These are phyloP conservation scores for Sussaba pulchella DNA, from an alignment of 2,888 invertebrate species.

Conservation along the genomic window DNA sequence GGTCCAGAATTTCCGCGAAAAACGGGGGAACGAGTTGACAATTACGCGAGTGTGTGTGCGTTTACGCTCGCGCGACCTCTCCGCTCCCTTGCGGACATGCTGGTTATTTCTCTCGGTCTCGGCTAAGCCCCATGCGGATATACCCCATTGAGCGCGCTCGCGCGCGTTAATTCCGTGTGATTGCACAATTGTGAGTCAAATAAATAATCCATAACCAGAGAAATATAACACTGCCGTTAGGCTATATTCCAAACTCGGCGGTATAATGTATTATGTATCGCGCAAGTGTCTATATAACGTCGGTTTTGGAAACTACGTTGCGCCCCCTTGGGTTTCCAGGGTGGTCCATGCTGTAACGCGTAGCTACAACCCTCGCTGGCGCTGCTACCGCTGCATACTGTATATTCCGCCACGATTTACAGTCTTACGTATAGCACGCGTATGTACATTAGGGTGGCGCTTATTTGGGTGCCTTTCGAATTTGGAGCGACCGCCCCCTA, in stretches of 20 bases:
- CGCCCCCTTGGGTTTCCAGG: conserved; percentile 22
- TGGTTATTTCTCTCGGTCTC: neutral
- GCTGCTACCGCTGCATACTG: conserved; percentile 12
- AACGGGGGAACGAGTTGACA: no score
- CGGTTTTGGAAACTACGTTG: conserved; percentile 39
- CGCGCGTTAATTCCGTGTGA: conserved; percentile 47
- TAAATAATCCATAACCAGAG: conserved; percentile 50
- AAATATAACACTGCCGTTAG: conserved; percentile 49
- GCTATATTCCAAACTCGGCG: conserved; percentile 15
- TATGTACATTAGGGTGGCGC: no score
- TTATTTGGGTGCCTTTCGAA: no score
- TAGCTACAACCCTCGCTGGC: neutral
- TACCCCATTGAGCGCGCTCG: conserved; percentile 29
- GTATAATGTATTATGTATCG: conserved; percentile 49
- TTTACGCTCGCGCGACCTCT: neutral
- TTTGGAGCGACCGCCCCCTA: no score
- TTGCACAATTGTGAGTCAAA: conserved; percentile 53
- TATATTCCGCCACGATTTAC: conserved; percentile 15
- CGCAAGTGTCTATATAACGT: conserved; percentile 15
- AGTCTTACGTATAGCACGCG: neutral
- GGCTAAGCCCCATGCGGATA: neutral
- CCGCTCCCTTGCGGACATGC: neutral
- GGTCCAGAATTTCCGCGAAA: no score
- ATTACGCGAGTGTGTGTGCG: neutral
- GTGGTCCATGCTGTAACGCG: conserved; percentile 7